phyloP scores from a whole-genome alignment of 2,113 vertebrate genomes.

The Lepus europaeus region DNA sequence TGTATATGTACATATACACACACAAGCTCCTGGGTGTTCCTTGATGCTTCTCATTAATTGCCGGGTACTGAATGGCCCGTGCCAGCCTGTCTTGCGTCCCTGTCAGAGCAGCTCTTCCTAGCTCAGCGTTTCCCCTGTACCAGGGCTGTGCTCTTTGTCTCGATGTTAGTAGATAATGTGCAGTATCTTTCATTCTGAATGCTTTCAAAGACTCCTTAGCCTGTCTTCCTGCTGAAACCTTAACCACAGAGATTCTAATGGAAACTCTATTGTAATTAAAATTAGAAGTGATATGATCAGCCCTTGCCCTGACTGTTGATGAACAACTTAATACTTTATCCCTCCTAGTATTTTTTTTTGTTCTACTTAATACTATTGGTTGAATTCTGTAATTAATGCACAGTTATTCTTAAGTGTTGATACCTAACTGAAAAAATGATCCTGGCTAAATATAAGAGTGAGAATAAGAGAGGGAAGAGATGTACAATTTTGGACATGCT shows the following conservation, averaged over 20 bases:
- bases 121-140: not conserved
- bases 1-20: no score
- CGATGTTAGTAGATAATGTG: not conserved
- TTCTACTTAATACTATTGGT: no score
- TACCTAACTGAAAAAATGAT: no score
- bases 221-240: not conserved
- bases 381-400: no score
- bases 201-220: not conserved
- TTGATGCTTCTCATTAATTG: not conserved
- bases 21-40: not conserved
- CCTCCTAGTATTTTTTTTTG: no score
- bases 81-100: not conserved
- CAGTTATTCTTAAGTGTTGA: no score
- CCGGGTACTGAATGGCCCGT: not conserved
- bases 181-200: not conserved
- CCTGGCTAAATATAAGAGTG: no score
- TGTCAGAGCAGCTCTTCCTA: not conserved
- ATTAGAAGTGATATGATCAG: not conserved
- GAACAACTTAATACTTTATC: no score
- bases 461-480: no score
- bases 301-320: no score
- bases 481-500: no score
- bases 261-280: not conserved
- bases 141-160: not conserved
- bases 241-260: not conserved